Evolutionary conservation across 2,797 vertebrate species (phyloP).

Genomic region (Dromococcyx pavoninus): DNA sequence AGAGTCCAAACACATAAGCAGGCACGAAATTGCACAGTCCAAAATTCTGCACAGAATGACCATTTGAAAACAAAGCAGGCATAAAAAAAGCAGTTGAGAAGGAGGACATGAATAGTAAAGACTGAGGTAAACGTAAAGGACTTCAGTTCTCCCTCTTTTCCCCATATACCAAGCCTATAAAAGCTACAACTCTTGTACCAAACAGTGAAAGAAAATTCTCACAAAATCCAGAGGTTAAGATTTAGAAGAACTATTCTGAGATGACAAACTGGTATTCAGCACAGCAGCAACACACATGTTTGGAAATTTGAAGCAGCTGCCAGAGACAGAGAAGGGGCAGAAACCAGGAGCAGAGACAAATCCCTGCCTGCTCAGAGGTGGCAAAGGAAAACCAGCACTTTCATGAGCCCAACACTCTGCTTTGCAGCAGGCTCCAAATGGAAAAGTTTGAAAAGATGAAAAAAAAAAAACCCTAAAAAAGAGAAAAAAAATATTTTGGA

Average conservation of each 20-base stretch:
- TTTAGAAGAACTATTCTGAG: neutral
- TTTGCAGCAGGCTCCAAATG: neutral
- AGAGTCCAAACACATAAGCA: neutral
- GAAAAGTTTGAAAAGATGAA: neutral
- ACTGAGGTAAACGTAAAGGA: neutral
- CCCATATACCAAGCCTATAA: neutral
- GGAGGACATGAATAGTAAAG: neutral
- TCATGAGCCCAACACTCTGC: neutral
- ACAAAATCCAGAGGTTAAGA: neutral
- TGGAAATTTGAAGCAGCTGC: neutral
- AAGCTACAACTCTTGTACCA: neutral
- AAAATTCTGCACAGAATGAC: neutral
- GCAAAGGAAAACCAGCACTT: neutral
- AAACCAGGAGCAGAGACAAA: neutral
- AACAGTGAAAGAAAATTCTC: neutral
- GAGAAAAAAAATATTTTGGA: neutral
- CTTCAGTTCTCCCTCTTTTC: neutral
- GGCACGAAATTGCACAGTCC: neutral
- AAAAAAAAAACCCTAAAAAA: neutral
- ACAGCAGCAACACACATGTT: neutral
- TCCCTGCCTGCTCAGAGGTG: neutral
- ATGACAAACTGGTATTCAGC: neutral
- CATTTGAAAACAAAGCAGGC: neutral
- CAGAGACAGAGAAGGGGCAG: neutral
- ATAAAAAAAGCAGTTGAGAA: neutral